Base-by-base conservation (phyloP, 2,797 vertebrate genomes). In the Erpetoichthys calabaricus region DNA sequence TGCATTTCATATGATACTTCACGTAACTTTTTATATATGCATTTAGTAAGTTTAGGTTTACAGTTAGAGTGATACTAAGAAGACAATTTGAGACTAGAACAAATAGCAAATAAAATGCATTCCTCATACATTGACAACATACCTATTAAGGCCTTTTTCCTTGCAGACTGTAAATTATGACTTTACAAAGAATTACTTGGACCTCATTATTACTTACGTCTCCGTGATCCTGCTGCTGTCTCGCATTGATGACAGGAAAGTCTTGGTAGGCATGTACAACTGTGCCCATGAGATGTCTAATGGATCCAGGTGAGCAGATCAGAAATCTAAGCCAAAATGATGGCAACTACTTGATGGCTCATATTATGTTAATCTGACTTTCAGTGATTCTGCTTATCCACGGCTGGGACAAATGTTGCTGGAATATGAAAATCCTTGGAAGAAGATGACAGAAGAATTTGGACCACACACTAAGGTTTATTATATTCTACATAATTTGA, bases 371-470 rank as follows among this genome's bases (percentile, higher is more conserved):
- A 45, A 42, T 53, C 7, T 51, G 9, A 10, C 47, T 44, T 66
- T 5, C 73, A 97, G 94, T 25, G 93, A 98, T 45, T 72, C 90
- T 3, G 81, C 84, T 10, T 96, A 88, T 55, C 81, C 92, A 8
- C 85, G 92, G 4, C 76, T 98, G 59, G 83, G 83, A 5, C 94
- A 97, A 79, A 96, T 96, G 91, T 70, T 96, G 51, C 45, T 93
- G 64, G 92, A 96, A 62, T 97, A 95, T 5, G 93, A 97, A 3
- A 86, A 90, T 59, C 86, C 91, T 6, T 80, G 90, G 76, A 95
- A 88, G 73, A 97, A 97, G 66, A 85, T 98, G 60, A 78, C 79
- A 0, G 92, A 96, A 64, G 94, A 98, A 67, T 97, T 97, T 70
- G 89, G 88, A 3, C 91, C 92, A 0, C 94, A 97, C 71, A 92